phyloP scores from a whole-genome alignment of 1,140 invertebrate genomes.

The Cyclargus thomasi region DNA sequence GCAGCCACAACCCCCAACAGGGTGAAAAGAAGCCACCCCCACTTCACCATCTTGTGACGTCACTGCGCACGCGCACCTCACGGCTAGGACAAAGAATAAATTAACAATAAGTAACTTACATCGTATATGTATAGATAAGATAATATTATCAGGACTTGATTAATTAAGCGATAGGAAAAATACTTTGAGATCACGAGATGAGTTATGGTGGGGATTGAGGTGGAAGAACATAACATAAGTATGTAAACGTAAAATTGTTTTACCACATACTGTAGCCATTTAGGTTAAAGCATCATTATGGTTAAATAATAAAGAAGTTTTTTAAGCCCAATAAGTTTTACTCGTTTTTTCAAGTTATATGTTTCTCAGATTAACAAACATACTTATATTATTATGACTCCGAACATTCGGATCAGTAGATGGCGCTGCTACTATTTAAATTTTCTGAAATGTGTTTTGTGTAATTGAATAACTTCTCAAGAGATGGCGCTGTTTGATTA shows the following conservation, averaged over 20 bases:
- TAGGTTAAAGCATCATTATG: too few species aligned
- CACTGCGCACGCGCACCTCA: constrained; percentile 36
- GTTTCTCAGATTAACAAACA: too few species aligned
- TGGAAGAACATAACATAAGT: not conserved
- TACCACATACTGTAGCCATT: too few species aligned
- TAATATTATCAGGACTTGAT: constrained; percentile 58
- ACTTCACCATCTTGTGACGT: constrained; percentile 41
- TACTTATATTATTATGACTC: too few species aligned
- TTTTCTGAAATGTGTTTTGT: too few species aligned
- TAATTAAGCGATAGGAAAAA: constrained; percentile 67
- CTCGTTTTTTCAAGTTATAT: too few species aligned
- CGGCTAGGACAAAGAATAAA: constrained; percentile 48
- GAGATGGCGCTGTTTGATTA: not conserved
- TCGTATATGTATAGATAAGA: constrained; percentile 44
- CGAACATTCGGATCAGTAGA: too few species aligned
- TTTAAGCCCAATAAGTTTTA: too few species aligned
- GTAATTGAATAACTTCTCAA: not conserved
- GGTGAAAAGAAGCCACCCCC: constrained; percentile 36
- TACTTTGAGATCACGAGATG: constrained; percentile 59
- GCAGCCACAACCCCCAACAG: constrained; percentile 38
- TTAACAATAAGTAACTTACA: constrained; percentile 35
- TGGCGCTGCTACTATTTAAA: too few species aligned
- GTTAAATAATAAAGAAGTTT: too few species aligned
- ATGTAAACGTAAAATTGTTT: too few species aligned
- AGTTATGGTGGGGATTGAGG: constrained; percentile 29